These are phyloP conservation scores for Actias luna DNA, from an alignment of 2,888 invertebrate species.

Conservation along the genomic window DNA sequence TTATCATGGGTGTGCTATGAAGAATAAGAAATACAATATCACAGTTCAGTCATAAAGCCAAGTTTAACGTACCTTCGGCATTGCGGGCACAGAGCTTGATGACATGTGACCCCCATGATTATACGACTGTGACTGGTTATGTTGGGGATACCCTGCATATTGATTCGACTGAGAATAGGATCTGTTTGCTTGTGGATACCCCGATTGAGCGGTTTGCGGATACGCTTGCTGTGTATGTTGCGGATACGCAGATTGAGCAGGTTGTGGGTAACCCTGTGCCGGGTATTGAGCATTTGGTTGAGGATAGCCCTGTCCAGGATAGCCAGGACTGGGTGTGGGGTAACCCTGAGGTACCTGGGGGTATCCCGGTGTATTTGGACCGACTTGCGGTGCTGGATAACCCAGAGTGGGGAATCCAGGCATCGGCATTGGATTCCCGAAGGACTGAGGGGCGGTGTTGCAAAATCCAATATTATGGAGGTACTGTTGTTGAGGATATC, in stretches of 20 bases:
- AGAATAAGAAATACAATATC: conserved; percentile 22
- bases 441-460: conserved; percentile 75
- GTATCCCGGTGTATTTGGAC: conserved; percentile 55
- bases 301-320: conserved; percentile 44
- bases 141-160: conserved; percentile 53
- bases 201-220: conserved; percentile 31
- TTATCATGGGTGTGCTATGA: neutral
- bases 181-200: conserved; percentile 36
- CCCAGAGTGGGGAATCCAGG: conserved; percentile 69
- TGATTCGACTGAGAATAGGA: conserved; percentile 49
- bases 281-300: conserved; percentile 46
- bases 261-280: conserved; percentile 42
- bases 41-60: conserved; percentile 26
- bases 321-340: conserved; percentile 42
- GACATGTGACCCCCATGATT: conserved; percentile 52
- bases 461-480: conserved; percentile 74
- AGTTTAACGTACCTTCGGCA: conserved; percentile 59
- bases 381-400: conserved; percentile 60
- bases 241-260: conserved; percentile 34
- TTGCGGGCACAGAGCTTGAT: conserved; percentile 44
- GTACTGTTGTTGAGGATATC: conserved; percentile 76
- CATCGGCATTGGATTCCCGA: conserved; percentile 76
- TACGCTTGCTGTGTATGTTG: conserved; percentile 34
- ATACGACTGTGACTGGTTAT: conserved; percentile 43
- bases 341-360: conserved; percentile 59